A percentile compares a stretch with the other conserved stretches of the same genome.
Evolutionary conservation across 2,797 vertebrate genomes (phyloP).

Genomic region (Lates japonicus): DNA sequence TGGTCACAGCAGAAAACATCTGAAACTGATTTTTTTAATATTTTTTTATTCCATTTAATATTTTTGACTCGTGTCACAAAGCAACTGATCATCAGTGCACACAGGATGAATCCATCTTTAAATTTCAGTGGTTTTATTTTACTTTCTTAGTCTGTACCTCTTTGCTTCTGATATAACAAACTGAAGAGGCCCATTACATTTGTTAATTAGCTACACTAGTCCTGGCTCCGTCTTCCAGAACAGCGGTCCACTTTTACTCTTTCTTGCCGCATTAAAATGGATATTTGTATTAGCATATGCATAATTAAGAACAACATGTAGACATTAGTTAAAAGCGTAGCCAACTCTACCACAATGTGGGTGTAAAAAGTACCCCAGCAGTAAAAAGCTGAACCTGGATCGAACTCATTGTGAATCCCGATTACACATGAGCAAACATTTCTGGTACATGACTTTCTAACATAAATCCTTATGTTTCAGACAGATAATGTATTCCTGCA

Average conservation of each 20-base stretch:
- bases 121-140: neutral
- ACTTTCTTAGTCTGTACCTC: neutral
- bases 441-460: too few relatives aligned
- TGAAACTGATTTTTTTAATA: neutral
- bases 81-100: neutral
- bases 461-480: too few relatives aligned
- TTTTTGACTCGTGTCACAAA: neutral
- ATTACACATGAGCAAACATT: too few relatives aligned
- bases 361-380: too few relatives aligned
- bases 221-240: neutral
- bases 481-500: too few relatives aligned
- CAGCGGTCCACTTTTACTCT: neutral
- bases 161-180: conserved; percentile 18
- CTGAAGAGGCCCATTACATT: conserved; percentile 23
- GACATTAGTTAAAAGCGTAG: neutral
- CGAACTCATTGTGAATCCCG: too few relatives aligned
- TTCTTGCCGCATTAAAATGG: conserved; percentile 1
- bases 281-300: neutral
- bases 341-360: neutral
- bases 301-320: neutral
- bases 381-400: neutral
- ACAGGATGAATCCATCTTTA: neutral
- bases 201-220: conserved; percentile 36
- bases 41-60: neutral
- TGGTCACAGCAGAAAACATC: neutral